A percentile compares a stretch with the other conserved stretches of the same genome.
phyloP scores from a whole-genome alignment of 2,888 invertebrate genomes.

The Pristionchus arcanus region DNA sequence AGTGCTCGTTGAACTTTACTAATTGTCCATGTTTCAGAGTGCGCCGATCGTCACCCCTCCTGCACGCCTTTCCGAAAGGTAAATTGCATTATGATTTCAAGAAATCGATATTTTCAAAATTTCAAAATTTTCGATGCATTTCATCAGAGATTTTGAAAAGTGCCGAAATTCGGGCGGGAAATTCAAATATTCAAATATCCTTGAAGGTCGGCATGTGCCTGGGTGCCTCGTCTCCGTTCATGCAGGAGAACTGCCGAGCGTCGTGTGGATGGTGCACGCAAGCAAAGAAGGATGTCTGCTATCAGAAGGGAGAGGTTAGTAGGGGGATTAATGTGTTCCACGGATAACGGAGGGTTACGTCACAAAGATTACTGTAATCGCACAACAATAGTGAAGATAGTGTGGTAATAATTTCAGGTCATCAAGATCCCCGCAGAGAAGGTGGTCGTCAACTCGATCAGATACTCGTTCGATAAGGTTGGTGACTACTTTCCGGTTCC shows the following conservation, averaged over 20 bases:
- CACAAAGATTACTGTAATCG: background rate
- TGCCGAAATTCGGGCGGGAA: background rate
- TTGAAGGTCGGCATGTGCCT: slow-evolving; percentile 65
- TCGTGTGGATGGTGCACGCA: slow-evolving; percentile 72
- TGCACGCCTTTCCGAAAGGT: slow-evolving; percentile 67
- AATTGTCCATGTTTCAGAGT: slow-evolving; percentile 63
- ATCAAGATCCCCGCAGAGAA: slow-evolving; percentile 59
- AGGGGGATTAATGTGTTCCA: background rate
- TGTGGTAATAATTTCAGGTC: slow-evolving; percentile 51
- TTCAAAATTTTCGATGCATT: background rate
- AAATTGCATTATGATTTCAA: background rate
- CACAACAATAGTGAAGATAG: background rate
- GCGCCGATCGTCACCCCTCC: slow-evolving; percentile 74
- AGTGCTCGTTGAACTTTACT: background rate
- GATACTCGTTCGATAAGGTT: slow-evolving; percentile 62
- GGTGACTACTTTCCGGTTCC: background rate
- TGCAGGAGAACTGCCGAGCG: slow-evolving; percentile 76
- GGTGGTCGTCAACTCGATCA: slow-evolving; percentile 64
- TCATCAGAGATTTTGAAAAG: background rate
- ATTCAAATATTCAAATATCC: slow-evolving; percentile 8
- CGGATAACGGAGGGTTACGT: background rate
- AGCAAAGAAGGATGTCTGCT: slow-evolving; percentile 62
- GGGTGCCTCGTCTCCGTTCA: slow-evolving; percentile 70
- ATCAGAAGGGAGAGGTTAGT: slow-evolving; percentile 64
- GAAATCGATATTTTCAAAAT: background rate